Percentiles rank a stretch among this genome's conserved stretches.
Conservation (phyloP, 2,797 vertebrate species). For the Pangasius larnaudii region DNA sequence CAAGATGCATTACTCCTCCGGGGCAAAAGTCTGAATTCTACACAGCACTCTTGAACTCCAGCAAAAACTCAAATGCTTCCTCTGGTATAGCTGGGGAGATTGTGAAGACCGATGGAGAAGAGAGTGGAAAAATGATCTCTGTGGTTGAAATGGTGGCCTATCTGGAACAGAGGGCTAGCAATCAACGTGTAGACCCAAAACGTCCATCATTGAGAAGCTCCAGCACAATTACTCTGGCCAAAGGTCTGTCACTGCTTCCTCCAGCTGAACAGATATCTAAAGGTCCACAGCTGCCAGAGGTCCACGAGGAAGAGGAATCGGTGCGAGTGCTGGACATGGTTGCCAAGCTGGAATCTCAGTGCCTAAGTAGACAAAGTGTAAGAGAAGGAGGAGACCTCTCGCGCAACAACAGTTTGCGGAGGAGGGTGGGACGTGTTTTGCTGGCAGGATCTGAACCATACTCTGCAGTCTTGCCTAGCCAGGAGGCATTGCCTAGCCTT, state of each 20-base stretch:
- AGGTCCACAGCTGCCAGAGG: constrained; percentile 21
- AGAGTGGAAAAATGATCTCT: constrained; percentile 74
- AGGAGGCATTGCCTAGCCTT: constrained; percentile 15
- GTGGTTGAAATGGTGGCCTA: constrained; percentile 97
- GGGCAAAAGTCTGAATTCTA: constrained; percentile 66
- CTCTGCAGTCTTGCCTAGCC: constrained; percentile 37
- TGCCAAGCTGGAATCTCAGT: constrained; percentile 90
- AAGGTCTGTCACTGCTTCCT: constrained; percentile 40
- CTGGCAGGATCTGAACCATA: constrained; percentile 69
- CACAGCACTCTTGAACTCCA: constrained; percentile 63
- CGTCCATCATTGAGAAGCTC: constrained; percentile 65
- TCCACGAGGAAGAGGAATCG: constrained; percentile 76
- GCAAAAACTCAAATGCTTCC: constrained; percentile 58
- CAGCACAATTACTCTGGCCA: constrained; percentile 70
- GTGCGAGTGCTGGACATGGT: constrained; percentile 92
- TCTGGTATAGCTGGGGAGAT: constrained; percentile 58
- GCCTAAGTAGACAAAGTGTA: constrained; percentile 78
- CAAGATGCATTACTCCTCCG: constrained; percentile 52
- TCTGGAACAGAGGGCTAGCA: constrained; percentile 84
- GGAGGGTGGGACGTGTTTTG: constrained; percentile 85
- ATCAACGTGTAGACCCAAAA: constrained; percentile 77
- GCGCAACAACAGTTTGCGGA: constrained; percentile 85
- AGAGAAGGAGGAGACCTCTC: constrained; percentile 79
- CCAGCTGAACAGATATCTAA: constrained; percentile 45
- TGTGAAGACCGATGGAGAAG: constrained; percentile 20